phyloP scores from a whole-genome alignment of 2,113 vertebrate genomes.

The Ariopsis seemanni region DNA sequence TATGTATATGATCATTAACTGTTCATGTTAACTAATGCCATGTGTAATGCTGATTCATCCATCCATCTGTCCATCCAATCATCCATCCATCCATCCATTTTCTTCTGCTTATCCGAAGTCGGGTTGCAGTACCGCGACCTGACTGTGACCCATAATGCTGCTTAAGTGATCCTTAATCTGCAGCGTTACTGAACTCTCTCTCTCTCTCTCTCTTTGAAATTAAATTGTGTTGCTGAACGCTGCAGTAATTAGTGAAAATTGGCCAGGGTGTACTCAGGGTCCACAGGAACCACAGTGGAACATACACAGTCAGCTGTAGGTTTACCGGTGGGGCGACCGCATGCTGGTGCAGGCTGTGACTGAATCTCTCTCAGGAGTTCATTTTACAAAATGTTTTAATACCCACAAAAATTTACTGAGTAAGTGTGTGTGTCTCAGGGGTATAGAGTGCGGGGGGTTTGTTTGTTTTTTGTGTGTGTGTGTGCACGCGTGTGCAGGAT shows the following conservation, averaged over 20 bases:
- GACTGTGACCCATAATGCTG: too few relatives aligned
- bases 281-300: conserved; percentile 23
- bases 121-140: too few relatives aligned
- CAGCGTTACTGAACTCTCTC: too few relatives aligned
- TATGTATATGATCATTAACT: not conserved
- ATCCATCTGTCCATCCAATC: too few relatives aligned
- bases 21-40: not conserved
- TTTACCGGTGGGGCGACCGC: not conserved
- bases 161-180: too few relatives aligned
- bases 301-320: conserved; percentile 7
- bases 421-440: conserved; percentile 1
- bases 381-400: conserved; percentile 6
- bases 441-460: not conserved
- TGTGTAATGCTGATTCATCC: not conserved
- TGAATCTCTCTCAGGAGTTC: conserved; percentile 27
- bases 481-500: not conserved
- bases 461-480: not conserved
- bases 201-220: too few relatives aligned
- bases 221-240: not conserved
- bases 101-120: too few relatives aligned
- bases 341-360: conserved; percentile 11
- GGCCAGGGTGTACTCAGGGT: conserved; percentile 35
- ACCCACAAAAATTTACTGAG: conserved; percentile 9
- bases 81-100: too few relatives aligned
- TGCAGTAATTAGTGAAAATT: conserved; percentile 34